phyloP scores from a whole-genome alignment of 2,113 vertebrate species.

The Papio anubis region DNA sequence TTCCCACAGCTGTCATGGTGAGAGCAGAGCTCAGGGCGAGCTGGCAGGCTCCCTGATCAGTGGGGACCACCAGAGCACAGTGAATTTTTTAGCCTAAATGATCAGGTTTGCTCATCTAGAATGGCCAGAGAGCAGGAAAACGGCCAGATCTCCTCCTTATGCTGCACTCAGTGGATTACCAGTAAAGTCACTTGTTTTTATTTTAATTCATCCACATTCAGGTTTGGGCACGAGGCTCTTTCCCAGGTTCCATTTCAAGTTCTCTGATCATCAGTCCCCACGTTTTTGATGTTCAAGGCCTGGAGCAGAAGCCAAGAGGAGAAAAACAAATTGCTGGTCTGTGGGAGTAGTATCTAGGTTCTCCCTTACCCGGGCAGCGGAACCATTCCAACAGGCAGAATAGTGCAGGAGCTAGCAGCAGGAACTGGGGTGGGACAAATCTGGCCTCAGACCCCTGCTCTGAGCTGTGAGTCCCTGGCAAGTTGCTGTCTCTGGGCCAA shows the following conservation, averaged over 20 bases:
- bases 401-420: rapidly evolving
- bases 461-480: background rate
- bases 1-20: background rate
- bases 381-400: rapidly evolving
- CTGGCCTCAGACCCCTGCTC: background rate
- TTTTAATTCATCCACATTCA: background rate
- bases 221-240: background rate
- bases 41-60: background rate
- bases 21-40: rapidly evolving
- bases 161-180: background rate
- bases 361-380: background rate
- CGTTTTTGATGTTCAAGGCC: rapidly evolving
- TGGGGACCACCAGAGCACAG: background rate
- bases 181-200: background rate
- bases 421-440: no score
- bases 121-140: background rate
- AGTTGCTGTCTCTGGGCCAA: background rate
- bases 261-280: background rate
- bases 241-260: background rate
- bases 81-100: background rate
- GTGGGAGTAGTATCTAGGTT: background rate
- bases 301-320: background rate
- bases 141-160: background rate
- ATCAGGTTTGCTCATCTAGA: background rate
- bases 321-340: rapidly evolving